A percentile compares a stretch with the other conserved stretches of the same genome.
These are phyloP conservation scores for Oxytorus armatus DNA, from an alignment of 2,888 invertebrate genomes.

Conservation along the genomic window DNA sequence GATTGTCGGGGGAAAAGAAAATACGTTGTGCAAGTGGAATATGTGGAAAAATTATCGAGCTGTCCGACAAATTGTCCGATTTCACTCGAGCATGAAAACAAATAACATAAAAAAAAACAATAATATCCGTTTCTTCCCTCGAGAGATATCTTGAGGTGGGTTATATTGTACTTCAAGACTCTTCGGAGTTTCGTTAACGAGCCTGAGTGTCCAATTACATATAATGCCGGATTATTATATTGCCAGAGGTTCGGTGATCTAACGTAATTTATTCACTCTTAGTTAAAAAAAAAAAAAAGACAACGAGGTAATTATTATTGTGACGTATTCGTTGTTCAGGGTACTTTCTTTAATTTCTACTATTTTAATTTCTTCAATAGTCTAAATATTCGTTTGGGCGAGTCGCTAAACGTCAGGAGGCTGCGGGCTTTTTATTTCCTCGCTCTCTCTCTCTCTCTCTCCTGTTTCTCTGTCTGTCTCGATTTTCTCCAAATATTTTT, in stretches of 20 bases:
- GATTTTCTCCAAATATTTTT: not conserved
- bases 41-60: not conserved
- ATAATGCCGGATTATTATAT: slow-evolving; percentile 32
- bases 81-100: slow-evolving; percentile 43
- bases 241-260: slow-evolving; percentile 50
- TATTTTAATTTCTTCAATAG: slow-evolving; percentile 36
- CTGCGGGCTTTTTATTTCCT: slow-evolving; percentile 19
- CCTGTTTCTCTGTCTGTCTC: not conserved
- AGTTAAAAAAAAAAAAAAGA: slow-evolving; percentile 57
- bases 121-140: slow-evolving; percentile 25
- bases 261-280: slow-evolving; percentile 76
- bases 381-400: slow-evolving; percentile 30
- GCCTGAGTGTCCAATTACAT: slow-evolving; percentile 22
- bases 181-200: not conserved
- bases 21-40: slow-evolving; percentile 39
- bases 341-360: slow-evolving; percentile 72
- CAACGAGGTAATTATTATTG: slow-evolving; percentile 50
- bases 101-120: not conserved
- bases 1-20: slow-evolving; percentile 26
- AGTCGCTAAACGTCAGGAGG: slow-evolving; percentile 12
- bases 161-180: slow-evolving; percentile 6
- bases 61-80: slow-evolving; percentile 26
- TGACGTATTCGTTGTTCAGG: slow-evolving; percentile 71
- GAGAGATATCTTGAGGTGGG: slow-evolving; percentile 25
- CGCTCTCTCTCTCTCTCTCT: slow-evolving; percentile 11